Evolutionary conservation across 2,113 vertebrate genomes (phyloP).

Genomic region (Camelus dromedarius): DNA sequence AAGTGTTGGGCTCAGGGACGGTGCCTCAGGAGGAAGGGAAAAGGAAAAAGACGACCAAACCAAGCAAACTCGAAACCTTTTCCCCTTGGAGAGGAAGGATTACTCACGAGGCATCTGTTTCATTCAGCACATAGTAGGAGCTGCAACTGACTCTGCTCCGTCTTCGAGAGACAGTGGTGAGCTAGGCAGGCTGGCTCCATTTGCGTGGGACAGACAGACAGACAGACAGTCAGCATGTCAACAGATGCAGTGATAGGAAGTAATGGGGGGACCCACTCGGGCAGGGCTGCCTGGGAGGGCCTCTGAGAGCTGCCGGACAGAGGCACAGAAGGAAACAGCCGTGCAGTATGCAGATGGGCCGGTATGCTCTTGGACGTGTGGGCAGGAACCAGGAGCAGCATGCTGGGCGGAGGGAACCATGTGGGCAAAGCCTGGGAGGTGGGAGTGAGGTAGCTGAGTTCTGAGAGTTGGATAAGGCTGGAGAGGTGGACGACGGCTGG

Average conservation of each 20-base stretch:
- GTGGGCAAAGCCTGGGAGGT: not conserved
- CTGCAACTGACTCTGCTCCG: not conserved
- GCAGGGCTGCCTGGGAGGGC: not conserved
- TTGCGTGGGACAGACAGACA: not conserved
- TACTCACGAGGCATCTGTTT: not conserved
- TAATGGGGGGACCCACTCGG: not conserved
- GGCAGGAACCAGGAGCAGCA: accelerated
- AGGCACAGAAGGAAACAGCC: not conserved
- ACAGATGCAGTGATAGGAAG: not conserved
- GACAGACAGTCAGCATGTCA: not conserved
- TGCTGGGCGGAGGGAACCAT: accelerated
- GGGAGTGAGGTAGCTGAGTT: not conserved
- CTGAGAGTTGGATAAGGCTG: too few relatives aligned
- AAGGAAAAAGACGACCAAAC: not conserved
- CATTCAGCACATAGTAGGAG: not conserved
- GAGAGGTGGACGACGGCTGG: too few relatives aligned
- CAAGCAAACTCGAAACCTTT: not conserved
- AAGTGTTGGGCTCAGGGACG: not conserved
- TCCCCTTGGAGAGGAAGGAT: not conserved
- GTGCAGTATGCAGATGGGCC: accelerated
- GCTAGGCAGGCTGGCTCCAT: accelerated
- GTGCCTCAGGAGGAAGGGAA: not conserved
- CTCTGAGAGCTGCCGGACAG: not conserved
- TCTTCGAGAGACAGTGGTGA: not conserved
- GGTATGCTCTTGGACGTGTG: accelerated